Evolutionary conservation across 2,797 vertebrate species (phyloP).

Genomic region (Benthosema pterotum): DNA sequence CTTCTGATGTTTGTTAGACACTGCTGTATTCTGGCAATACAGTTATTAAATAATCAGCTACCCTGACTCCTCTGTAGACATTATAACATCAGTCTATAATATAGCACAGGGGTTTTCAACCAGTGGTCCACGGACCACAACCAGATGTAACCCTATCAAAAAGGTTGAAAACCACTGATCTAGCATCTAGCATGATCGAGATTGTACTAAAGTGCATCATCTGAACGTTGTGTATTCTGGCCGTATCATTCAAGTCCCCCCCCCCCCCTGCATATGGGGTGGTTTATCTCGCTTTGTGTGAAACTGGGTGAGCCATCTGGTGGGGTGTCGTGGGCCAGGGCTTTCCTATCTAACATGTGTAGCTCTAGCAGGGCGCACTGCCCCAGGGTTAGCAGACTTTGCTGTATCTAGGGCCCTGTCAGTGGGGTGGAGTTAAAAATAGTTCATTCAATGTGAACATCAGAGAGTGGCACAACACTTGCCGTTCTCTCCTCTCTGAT

Average conservation of each 20-base stretch:
- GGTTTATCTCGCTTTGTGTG: slow-evolving; percentile 15
- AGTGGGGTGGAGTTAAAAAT: slow-evolving; percentile 69
- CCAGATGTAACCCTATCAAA: too few species aligned
- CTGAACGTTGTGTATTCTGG: not conserved
- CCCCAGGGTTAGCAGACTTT: slow-evolving; percentile 51
- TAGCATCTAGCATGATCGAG: too few species aligned
- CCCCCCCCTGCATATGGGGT: slow-evolving; percentile 14
- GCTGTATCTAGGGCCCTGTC: slow-evolving; percentile 63
- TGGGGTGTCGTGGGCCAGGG: slow-evolving; percentile 10
- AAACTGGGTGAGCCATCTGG: slow-evolving; percentile 51
- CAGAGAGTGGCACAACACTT: slow-evolving; percentile 32
- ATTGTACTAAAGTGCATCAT: not conserved
- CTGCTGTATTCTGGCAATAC: slow-evolving; percentile 66
- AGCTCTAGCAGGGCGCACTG: slow-evolving; percentile 34
- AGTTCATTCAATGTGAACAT: slow-evolving; percentile 52
- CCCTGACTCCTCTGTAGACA: slow-evolving; percentile 39
- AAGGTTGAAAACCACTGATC: too few species aligned
- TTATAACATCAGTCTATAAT: not conserved
- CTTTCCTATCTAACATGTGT: slow-evolving; percentile 27
- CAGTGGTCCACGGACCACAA: too few species aligned
- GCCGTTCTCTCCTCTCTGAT: slow-evolving; percentile 11
- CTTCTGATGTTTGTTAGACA: slow-evolving; percentile 34
- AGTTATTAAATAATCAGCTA: slow-evolving; percentile 48
- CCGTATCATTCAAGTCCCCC: not conserved
- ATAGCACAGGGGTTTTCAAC: too few species aligned